Evolutionary conservation across 2,888 invertebrate species (phyloP).

Genomic region (Drosophila affinis): DNA sequence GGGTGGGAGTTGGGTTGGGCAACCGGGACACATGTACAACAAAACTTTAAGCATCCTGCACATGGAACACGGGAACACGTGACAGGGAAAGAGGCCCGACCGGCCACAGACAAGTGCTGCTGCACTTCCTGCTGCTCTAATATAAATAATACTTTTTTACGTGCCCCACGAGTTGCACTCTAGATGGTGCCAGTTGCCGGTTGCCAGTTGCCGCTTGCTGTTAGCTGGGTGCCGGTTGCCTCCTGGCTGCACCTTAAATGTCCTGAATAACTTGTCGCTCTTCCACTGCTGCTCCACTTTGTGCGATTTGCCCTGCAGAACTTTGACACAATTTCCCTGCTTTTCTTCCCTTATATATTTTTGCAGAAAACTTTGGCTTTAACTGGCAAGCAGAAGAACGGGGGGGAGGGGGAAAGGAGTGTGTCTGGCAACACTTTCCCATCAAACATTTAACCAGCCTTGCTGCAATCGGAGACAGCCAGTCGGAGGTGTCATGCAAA

Average conservation of each 20-base stretch:
- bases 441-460: slow-evolving; percentile 60
- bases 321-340: slow-evolving; percentile 42
- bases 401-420: not conserved
- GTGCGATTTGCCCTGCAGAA: slow-evolving; percentile 36
- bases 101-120: slow-evolving; percentile 33
- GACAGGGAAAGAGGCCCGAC: slow-evolving; percentile 25
- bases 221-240: slow-evolving; percentile 12
- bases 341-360: slow-evolving; percentile 29
- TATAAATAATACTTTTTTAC: slow-evolving; percentile 59
- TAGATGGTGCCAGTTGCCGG: not conserved
- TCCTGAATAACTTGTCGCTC: slow-evolving; percentile 64
- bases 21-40: slow-evolving; percentile 26
- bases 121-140: slow-evolving; percentile 31
- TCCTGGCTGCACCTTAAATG: slow-evolving; percentile 54
- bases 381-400: slow-evolving; percentile 24
- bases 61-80: slow-evolving; percentile 57
- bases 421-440: slow-evolving; percentile 9
- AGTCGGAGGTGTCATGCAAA: slow-evolving; percentile 9
- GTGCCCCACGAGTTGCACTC: slow-evolving; percentile 31
- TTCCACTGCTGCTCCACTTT: slow-evolving; percentile 16
- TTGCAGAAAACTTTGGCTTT: slow-evolving; percentile 37
- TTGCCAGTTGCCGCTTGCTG: not conserved
- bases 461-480: slow-evolving; percentile 13
- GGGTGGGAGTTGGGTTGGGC: slow-evolving; percentile 1
- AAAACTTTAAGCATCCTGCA: slow-evolving; percentile 53